These are phyloP conservation scores for Huso huso DNA, from an alignment of 2,797 vertebrate genomes.

Conservation along the genomic window DNA sequence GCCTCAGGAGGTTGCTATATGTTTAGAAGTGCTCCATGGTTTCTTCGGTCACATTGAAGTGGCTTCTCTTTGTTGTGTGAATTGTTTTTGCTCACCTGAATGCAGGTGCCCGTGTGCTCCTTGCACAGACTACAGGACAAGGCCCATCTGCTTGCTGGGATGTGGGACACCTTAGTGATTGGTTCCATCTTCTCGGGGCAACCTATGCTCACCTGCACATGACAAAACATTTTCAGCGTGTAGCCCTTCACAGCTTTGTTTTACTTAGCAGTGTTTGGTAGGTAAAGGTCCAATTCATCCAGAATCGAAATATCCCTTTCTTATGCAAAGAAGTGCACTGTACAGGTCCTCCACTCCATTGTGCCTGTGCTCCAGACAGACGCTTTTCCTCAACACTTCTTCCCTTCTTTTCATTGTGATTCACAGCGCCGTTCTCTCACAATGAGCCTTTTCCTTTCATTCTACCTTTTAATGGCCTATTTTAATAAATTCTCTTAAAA, in stretches of 20 bases:
- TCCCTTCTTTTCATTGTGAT: neutral
- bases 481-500: constrained; percentile 3
- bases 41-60: neutral
- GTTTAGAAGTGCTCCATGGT: no score
- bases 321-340: no score
- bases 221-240: neutral
- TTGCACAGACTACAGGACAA: constrained; percentile 89
- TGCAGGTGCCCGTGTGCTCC: constrained; percentile 90
- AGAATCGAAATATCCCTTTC: no score
- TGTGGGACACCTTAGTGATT: constrained; percentile 94
- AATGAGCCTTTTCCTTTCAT: constrained; percentile 1
- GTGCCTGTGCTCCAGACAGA: neutral
- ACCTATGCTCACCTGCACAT: constrained; percentile 85
- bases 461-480: neutral
- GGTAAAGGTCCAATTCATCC: no score
- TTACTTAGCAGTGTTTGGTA: no score
- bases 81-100: constrained; percentile 64
- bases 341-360: no score
- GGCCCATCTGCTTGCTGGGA: constrained; percentile 92
- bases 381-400: neutral
- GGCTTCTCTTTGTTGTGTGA: no score
- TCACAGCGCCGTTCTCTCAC: neutral
- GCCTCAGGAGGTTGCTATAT: no score
- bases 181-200: constrained; percentile 99
- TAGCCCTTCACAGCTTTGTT: no score